These are phyloP conservation scores for Tribolium madens DNA, from an alignment of 1,140 invertebrate species.

Conservation along the genomic window DNA sequence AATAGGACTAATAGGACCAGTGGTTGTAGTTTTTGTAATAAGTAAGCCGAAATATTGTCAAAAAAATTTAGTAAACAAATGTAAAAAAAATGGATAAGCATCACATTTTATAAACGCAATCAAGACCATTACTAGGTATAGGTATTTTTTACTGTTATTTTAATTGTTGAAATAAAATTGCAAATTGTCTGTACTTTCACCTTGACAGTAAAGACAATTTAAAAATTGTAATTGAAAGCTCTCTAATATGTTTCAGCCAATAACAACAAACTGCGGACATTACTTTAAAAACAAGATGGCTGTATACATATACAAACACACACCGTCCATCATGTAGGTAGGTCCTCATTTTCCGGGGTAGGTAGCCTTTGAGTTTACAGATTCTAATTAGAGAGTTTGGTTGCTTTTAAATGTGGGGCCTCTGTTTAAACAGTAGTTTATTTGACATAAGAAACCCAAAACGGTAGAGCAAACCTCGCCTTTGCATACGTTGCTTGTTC, in stretches of 20 bases:
- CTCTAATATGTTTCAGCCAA: neutral
- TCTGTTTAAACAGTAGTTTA: constrained; percentile 40
- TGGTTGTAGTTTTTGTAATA: too few species aligned
- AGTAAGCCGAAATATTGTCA: too few species aligned
- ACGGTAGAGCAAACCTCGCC: constrained; percentile 30
- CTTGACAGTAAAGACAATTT: too few species aligned
- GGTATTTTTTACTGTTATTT: too few species aligned
- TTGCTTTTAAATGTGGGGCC: constrained; percentile 34
- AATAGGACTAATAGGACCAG: too few species aligned
- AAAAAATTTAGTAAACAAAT: too few species aligned
- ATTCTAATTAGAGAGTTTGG: constrained; percentile 41
- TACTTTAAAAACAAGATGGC: constrained; percentile 39
- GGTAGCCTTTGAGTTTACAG: constrained; percentile 38
- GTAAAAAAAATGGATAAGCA: too few species aligned
- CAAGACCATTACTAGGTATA: too few species aligned
- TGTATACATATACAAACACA: constrained; percentile 29
- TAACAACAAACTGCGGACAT: neutral
- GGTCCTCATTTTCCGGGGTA: constrained; percentile 30
- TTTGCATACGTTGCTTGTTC: constrained; percentile 21
- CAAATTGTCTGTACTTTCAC: too few species aligned
- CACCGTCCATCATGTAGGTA: constrained; percentile 15
- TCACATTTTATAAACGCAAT: too few species aligned
- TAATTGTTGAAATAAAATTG: too few species aligned
- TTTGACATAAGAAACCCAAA: constrained; percentile 47
- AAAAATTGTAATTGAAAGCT: neutral